These are phyloP conservation scores for Acropternis orthonyx DNA, from an alignment of 2,797 vertebrate species.

Conservation along the genomic window DNA sequence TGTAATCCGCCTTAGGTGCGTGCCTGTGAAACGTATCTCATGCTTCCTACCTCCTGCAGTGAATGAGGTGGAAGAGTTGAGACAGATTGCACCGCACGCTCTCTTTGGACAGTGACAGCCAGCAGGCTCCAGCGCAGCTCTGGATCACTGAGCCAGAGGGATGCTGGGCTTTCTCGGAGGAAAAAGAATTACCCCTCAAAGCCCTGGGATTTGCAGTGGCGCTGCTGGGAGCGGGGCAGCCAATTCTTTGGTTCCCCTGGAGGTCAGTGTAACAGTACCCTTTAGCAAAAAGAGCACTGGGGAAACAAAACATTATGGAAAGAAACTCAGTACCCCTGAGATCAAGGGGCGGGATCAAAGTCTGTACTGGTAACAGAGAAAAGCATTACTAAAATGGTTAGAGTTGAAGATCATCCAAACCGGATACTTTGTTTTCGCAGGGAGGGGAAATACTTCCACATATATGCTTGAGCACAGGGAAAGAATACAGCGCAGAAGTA, in stretches of 20 bases:
- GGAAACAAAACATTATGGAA: not conserved
- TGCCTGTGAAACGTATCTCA: not conserved
- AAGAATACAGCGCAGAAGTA: not conserved
- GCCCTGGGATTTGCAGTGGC: not conserved
- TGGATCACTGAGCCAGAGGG: rapidly evolving
- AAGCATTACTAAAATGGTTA: not conserved
- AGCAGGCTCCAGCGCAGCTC: rapidly evolving
- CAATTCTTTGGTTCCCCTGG: not conserved
- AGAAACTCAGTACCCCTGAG: not conserved
- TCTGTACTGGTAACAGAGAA: rapidly evolving
- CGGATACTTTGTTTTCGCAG: not conserved
- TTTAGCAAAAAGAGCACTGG: not conserved
- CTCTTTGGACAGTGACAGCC: rapidly evolving
- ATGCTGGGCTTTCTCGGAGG: rapidly evolving
- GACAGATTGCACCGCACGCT: rapidly evolving
- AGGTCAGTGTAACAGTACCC: rapidly evolving
- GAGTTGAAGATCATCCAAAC: not conserved
- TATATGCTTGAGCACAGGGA: not conserved
- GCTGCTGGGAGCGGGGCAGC: rapidly evolving
- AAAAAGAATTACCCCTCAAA: not conserved
- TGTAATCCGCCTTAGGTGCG: rapidly evolving
- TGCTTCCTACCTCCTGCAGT: rapidly evolving
- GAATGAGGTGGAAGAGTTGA: not conserved
- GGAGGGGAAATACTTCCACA: not conserved
- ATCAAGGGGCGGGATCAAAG: rapidly evolving